Evolutionary conservation across 2,888 invertebrate genomes (phyloP), one percentile per base, ranked within the genome.

Genomic region (Mythimna loreyi): DNA sequence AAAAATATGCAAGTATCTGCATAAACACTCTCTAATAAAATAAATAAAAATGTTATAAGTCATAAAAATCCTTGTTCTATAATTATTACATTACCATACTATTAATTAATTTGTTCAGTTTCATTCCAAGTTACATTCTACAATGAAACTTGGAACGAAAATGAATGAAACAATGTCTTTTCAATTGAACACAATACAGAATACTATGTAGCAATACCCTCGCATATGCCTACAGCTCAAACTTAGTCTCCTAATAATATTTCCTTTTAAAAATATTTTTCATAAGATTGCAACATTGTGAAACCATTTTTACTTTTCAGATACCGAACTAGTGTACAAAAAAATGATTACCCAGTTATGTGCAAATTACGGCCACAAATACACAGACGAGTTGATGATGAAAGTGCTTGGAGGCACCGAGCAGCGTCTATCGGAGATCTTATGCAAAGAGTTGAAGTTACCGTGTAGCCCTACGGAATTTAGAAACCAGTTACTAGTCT

Each of bases 281-380:
- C 30, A 57, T 3, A 30, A 61, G n/a, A 1, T n/a, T 58, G 3
- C 6, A 16, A 63, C 7, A 45, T 23, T 2, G 5, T 25, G 8
- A 33, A 59, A 47, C 8, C 0, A 11, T 53, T 70, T 49, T 71
- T 62, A 53, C 45, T 74, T 95, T 96, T 56, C 96, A 98, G 98
- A 99, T 93, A 98, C 98, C 0, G 98, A 99, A 93, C 95, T 94
- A 68, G 96, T 98, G 52, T 99, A 99, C 92, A 97, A 97, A 85
- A 96, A 96, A 86, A 97, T 97, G 87, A 97, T 97, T 85, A 96
- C 96, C 74, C 96, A 96, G 84, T 96, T 98, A 80, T 97, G 97
- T 81, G 96, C 96, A 47, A 96, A 96, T 78, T 98, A 97, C 92
- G 98, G 97, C 6, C 98, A 98, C 86, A 90, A 94, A 49, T 99